Conservation (phyloP, 2,113 vertebrate species). For the Saguinus midas region DNA sequence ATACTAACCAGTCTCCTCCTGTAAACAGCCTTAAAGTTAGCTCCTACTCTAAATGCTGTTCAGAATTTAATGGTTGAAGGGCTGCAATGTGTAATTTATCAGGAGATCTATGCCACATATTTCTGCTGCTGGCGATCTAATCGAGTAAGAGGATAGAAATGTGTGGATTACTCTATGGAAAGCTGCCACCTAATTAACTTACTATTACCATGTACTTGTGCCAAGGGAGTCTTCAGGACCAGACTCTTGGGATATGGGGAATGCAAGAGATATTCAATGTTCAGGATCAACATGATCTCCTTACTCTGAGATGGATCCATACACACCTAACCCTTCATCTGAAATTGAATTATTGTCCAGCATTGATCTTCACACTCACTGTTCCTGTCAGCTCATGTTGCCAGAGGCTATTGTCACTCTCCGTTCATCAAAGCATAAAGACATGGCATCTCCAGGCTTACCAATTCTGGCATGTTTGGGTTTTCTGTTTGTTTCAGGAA, state of each 20-base stretch:
- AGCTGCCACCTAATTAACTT: conserved; percentile 91
- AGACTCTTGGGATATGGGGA: conserved; percentile 92
- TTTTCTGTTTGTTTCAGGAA: conserved; percentile 90
- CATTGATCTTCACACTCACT: conserved; percentile 92
- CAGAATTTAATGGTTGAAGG: conserved; percentile 86
- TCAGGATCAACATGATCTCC: conserved; percentile 89
- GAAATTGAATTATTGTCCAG: conserved; percentile 91
- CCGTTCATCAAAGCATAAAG: conserved; percentile 91
- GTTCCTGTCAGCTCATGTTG: conserved; percentile 93
- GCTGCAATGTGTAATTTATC: conserved; percentile 87
- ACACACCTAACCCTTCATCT: conserved; percentile 86
- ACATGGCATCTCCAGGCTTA: conserved; percentile 89
- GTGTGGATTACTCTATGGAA: conserved; percentile 91
- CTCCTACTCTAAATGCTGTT: conserved; percentile 82
- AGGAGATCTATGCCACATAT: conserved; percentile 87
- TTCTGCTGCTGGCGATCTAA: conserved; percentile 88
- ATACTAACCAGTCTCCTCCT: conserved; percentile 60
- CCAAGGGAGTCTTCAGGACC: conserved; percentile 90
- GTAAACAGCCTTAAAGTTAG: conserved; percentile 80
- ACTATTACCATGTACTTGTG: conserved; percentile 87
- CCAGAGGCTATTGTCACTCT: conserved; percentile 92
- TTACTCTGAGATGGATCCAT: conserved; percentile 92
- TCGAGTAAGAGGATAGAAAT: conserved; percentile 89
- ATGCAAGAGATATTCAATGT: conserved; percentile 89
- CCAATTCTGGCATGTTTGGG: conserved; percentile 87